These are phyloP conservation scores for Hapalemur alaotrensis DNA, from an alignment of 2,797 vertebrate genomes.

Conservation along the genomic window DNA sequence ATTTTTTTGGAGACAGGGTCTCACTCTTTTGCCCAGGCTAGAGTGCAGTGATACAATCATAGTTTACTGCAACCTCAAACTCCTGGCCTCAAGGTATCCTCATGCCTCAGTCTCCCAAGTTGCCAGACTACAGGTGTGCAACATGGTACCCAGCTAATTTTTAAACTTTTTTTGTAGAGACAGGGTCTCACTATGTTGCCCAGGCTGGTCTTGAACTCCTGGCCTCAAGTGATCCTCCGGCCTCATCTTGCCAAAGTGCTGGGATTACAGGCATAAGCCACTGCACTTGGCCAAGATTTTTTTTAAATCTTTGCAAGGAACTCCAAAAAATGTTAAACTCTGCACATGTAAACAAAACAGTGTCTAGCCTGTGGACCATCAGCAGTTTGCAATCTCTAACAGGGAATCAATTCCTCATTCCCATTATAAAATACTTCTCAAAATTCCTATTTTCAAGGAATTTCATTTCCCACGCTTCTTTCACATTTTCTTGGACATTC, in stretches of 20 bases:
- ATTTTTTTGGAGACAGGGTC: neutral
- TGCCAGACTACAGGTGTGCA: too few species aligned
- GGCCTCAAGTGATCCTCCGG: neutral
- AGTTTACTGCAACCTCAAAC: neutral
- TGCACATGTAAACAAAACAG: neutral
- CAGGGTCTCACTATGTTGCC: neutral
- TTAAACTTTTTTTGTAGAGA: neutral
- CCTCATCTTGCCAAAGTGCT: neutral
- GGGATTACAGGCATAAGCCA: neutral
- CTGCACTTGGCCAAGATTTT: neutral
- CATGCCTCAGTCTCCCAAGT: neutral
- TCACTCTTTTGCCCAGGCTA: neutral
- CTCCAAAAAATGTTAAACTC: neutral
- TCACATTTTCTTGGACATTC: neutral
- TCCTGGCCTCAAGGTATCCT: too few species aligned
- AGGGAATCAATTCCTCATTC: neutral
- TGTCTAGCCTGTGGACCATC: neutral
- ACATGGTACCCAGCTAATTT: neutral
- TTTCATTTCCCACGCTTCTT: neutral
- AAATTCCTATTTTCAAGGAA: neutral
- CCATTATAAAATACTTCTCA: neutral
- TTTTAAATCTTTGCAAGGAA: neutral
- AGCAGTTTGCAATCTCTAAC: neutral
- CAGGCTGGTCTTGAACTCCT: neutral
- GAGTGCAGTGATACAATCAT: neutral